Evolutionary conservation across 2,797 vertebrate genomes (phyloP), one percentile per base, ranked within the genome.

Genomic region (Anabacerthia variegaticeps): DNA sequence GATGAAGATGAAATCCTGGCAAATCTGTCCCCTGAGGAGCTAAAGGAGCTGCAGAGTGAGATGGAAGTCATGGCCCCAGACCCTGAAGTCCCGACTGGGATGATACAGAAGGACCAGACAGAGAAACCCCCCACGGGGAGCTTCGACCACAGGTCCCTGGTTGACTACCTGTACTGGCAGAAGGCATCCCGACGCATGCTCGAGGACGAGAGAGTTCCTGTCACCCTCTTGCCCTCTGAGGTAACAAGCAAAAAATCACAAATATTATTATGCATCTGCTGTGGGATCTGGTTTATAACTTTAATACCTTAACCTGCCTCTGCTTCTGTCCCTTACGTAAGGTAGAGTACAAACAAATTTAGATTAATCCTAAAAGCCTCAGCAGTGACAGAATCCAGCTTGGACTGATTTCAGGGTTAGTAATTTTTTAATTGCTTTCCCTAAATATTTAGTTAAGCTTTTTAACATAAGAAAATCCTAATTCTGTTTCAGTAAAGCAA

Each of bases 1-100:
- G 98, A 99, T 59, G 99, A 99, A 93, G 99, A 99, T 96, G 98
- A 98, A 96, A 98, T 99, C 97, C 98, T 99, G 93, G 99, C 99
- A 46, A 99, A 98, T 94, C 97, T 99, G 71, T 99, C 99, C 28
- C 98, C 99, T 0, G 99, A 99, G 96, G 99, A 99, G 97, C 98
- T 99, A 8, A 97, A 97, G 95, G 98, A 99, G 97, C 98, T 99
- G 78, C 99, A 99, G 94, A 98, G 98, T 5, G 99, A 99, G 96
- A 99, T 99, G 99, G 99, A 99, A 68, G 98, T 99, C 76, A 99
- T 99, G 91, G 99, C 98, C 56, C 99, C 99, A 7, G 99, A 99
- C 79, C 99, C 99, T 28, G 91, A 93, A 54, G 98, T 99, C 32
- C 99, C 99, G 0, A 98, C 98, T 10, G 99, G 99, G 30, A 99